Evolutionary conservation across 2,888 invertebrate species (phyloP).

Genomic region (Acleris emargana): DNA sequence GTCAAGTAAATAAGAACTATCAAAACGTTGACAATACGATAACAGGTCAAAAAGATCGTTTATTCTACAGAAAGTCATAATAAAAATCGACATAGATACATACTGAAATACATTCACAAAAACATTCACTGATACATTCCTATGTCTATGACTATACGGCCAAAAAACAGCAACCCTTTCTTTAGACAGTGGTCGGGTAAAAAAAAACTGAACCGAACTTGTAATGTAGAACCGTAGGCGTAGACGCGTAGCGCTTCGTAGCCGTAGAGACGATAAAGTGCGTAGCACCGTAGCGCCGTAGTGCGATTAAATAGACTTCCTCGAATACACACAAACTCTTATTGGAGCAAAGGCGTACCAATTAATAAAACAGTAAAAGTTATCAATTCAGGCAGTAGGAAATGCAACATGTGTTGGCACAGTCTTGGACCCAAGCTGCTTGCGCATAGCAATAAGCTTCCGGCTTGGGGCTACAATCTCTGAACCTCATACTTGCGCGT

Average conservation of each 20-base stretch:
- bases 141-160: too few relatives aligned
- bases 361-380: too few relatives aligned
- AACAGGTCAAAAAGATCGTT: too few relatives aligned
- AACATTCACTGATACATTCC: too few relatives aligned
- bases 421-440: too few relatives aligned
- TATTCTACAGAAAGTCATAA: background rate
- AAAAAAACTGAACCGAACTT: background rate
- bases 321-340: slow-evolving; percentile 10
- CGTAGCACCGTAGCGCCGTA: slow-evolving; percentile 31
- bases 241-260: slow-evolving; percentile 38
- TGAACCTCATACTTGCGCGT: too few relatives aligned
- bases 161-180: background rate
- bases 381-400: too few relatives aligned
- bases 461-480: too few relatives aligned
- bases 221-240: slow-evolving; percentile 27
- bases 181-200: background rate
- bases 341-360: slow-evolving; percentile 4
- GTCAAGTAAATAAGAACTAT: too few relatives aligned
- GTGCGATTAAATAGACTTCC: slow-evolving; percentile 26
- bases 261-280: slow-evolving; percentile 25
- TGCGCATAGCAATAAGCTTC: too few relatives aligned
- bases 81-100: background rate
- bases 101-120: background rate
- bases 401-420: too few relatives aligned
- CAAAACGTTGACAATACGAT: too few relatives aligned